Conservation (phyloP, 2,113 vertebrate genomes). For the Hippopotamus amphibius region DNA sequence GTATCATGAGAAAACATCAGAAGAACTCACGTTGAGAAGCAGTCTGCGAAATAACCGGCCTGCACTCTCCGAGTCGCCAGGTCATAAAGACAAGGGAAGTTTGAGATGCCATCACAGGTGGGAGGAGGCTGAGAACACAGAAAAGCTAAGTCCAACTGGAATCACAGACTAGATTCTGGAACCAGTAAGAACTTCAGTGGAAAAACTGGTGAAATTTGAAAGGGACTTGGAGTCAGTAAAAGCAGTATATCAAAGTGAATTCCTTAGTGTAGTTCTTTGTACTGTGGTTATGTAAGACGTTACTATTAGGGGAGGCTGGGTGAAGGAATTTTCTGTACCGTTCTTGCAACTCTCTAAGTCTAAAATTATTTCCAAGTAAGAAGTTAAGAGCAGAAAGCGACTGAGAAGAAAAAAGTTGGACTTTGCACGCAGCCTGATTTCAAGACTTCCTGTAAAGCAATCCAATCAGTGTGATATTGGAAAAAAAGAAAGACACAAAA, state of each 20-base stretch:
- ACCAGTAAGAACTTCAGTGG: not conserved
- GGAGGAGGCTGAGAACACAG: accelerated
- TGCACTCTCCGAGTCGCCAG: not conserved
- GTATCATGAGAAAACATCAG: accelerated
- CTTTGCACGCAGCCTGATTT: too few species aligned
- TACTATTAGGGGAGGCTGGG: accelerated
- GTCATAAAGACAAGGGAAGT: not conserved
- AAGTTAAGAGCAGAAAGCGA: not conserved
- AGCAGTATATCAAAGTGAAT: accelerated
- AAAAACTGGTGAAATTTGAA: not conserved
- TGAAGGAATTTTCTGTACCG: too few species aligned
- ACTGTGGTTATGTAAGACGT: accelerated
- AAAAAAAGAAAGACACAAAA: accelerated
- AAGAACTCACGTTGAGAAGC: not conserved
- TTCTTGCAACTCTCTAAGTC: not conserved
- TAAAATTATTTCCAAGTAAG: not conserved
- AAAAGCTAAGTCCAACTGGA: accelerated
- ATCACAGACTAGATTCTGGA: not conserved
- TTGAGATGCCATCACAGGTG: not conserved
- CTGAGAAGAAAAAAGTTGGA: not conserved
- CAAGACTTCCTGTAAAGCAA: not conserved
- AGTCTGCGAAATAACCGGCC: not conserved
- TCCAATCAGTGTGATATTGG: not conserved
- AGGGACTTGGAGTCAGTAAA: accelerated
- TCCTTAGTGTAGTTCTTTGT: accelerated